These are phyloP conservation scores for Atta texana DNA, from an alignment of 1,140 invertebrate genomes.

Conservation along the genomic window DNA sequence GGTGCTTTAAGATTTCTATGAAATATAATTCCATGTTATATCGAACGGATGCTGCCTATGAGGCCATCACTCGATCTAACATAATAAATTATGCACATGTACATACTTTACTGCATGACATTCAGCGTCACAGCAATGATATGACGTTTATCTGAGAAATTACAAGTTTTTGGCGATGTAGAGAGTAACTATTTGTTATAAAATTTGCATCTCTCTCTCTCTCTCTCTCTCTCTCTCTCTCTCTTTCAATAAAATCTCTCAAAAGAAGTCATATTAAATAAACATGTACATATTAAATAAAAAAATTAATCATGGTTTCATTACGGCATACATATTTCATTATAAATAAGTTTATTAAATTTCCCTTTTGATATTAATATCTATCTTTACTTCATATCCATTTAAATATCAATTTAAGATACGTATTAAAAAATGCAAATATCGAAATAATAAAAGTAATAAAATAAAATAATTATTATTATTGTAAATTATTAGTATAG, in stretches of 20 bases:
- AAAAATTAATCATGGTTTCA: neutral
- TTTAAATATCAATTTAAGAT: neutral
- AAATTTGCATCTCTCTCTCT: neutral
- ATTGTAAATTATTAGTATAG: neutral
- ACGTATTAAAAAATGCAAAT: neutral
- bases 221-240: neutral
- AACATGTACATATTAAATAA: neutral
- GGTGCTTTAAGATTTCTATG: slow-evolving; percentile 63
- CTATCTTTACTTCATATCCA: neutral
- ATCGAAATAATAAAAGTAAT: neutral
- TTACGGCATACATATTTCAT: neutral
- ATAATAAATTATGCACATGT: slow-evolving; percentile 71
- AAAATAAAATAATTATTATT: neutral
- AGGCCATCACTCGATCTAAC: slow-evolving; percentile 65
- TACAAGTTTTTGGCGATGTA: slow-evolving; percentile 29
- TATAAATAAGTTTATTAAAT: neutral
- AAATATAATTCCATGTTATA: slow-evolving; percentile 62
- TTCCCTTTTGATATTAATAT: neutral
- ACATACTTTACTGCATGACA: slow-evolving; percentile 27
- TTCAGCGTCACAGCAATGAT: slow-evolving; percentile 43
- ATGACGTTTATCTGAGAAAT: slow-evolving; percentile 17
- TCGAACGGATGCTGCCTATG: slow-evolving; percentile 32
- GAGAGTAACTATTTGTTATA: slow-evolving; percentile 9
- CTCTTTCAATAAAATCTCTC: too few species aligned
- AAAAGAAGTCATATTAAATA: neutral